These are phyloP conservation scores for Amniataba percoides DNA, from an alignment of 2,797 vertebrate species.

Conservation along the genomic window DNA sequence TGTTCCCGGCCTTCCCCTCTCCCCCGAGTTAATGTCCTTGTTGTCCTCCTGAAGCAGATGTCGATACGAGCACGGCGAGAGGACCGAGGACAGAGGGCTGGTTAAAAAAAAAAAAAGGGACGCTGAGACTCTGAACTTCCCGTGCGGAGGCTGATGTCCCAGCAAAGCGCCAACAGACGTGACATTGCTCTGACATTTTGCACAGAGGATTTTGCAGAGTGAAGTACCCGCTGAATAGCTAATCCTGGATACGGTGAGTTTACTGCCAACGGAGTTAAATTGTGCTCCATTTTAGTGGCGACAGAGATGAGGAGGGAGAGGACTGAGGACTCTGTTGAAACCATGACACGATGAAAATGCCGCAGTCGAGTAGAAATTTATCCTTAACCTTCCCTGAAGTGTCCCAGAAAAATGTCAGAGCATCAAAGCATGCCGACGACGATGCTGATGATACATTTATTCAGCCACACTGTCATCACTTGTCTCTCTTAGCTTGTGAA, in stretches of 20 bases:
- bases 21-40: conserved; percentile 49
- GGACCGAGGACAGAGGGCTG: conserved; percentile 36
- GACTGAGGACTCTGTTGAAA: conserved; percentile 14
- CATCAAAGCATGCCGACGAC: conserved; percentile 28
- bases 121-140: conserved; percentile 38
- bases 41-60: conserved; percentile 51
- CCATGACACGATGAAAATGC: conserved; percentile 30
- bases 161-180: conserved; percentile 26
- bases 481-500: conserved; percentile 23
- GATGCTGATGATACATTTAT: conserved; percentile 36
- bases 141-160: conserved; percentile 10
- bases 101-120: conserved; percentile 29
- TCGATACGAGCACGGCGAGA: conserved; percentile 31
- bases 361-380: conserved; percentile 21
- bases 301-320: conserved; percentile 22
- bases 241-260: conserved; percentile 25
- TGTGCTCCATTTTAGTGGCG: conserved; percentile 27
- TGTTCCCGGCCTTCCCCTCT: conserved; percentile 34
- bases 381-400: conserved; percentile 49
- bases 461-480: conserved; percentile 25
- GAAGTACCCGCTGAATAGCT: conserved; percentile 36
- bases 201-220: conserved; percentile 37
- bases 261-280: conserved; percentile 29
- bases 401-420: conserved; percentile 53
- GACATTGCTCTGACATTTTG: conserved; percentile 54